A percentile compares a stretch with the other conserved stretches of the same genome.
These are phyloP conservation scores for Atta cephalotes DNA, from an alignment of 1,140 invertebrate genomes.

Conservation along the genomic window DNA sequence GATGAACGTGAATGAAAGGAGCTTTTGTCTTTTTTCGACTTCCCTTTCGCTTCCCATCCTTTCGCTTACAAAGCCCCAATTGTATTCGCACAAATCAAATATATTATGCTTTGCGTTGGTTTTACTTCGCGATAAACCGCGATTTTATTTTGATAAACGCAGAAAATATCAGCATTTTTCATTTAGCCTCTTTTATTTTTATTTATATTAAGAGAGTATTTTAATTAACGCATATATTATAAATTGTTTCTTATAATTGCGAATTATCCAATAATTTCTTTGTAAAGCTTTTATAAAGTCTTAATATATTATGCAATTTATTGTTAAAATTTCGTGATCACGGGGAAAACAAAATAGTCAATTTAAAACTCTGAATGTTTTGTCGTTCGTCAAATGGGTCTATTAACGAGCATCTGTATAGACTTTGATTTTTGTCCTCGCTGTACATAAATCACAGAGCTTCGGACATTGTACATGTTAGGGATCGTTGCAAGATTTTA, in stretches of 20 bases:
- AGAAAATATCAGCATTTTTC: neutral
- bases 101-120: neutral
- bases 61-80: conserved; percentile 37
- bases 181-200: neutral
- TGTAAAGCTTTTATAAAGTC: neutral
- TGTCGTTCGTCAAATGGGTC: conserved; percentile 2
- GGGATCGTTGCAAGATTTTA: conserved; percentile 40
- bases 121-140: neutral
- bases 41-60: conserved; percentile 12
- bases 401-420: neutral
- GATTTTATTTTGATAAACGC: neutral
- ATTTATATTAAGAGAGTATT: neutral
- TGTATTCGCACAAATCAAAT: conserved; percentile 24
- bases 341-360: neutral
- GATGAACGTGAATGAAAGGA: conserved; percentile 33
- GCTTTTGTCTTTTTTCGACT: conserved; percentile 39
- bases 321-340: neutral
- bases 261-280: conserved; percentile 3
- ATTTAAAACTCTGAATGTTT: neutral
- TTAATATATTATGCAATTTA: neutral
- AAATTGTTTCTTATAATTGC: neutral
- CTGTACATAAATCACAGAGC: conserved; percentile 33
- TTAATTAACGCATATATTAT: neutral
- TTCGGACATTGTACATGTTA: conserved; percentile 14
- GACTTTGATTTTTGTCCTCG: conserved; percentile 27